These are phyloP conservation scores for Glaucomys volans DNA, from an alignment of 2,113 vertebrate genomes.

Conservation along the genomic window DNA sequence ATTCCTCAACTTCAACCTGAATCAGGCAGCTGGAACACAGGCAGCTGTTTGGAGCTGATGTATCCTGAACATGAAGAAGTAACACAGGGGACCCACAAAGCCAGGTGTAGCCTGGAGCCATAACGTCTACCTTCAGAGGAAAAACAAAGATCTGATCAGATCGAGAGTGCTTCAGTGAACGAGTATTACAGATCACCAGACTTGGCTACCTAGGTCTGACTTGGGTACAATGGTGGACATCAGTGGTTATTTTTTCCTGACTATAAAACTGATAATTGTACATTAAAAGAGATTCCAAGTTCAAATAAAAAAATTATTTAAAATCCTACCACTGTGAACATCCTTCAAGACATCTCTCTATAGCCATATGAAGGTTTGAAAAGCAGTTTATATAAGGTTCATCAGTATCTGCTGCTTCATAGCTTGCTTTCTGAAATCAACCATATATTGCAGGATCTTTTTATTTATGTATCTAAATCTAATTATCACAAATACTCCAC, in stretches of 20 bases:
- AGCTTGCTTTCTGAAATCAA: slow-evolving; percentile 38
- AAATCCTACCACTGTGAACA: not conserved
- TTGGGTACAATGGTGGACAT: fast-evolving
- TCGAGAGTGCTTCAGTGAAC: not conserved
- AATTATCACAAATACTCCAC: not conserved
- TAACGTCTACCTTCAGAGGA: not conserved
- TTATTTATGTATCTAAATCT: not conserved
- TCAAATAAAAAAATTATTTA: not conserved
- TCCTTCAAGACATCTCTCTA: not conserved
- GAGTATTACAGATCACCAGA: not conserved
- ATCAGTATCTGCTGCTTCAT: not conserved
- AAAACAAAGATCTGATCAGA: not conserved
- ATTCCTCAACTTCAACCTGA: not conserved
- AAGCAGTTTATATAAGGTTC: not conserved
- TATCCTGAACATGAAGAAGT: not conserved
- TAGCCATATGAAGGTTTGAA: not conserved
- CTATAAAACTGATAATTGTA: not conserved
- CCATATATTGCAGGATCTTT: not conserved
- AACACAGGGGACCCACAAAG: too few relatives aligned
- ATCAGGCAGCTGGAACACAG: not conserved
- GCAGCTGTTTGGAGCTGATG: not conserved
- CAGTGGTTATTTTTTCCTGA: not conserved
- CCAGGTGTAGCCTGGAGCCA: not conserved
- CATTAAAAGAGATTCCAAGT: not conserved
- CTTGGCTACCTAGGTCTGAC: not conserved